Evolutionary conservation across 2,888 invertebrate genomes (phyloP).

Genomic region (Synergus japonicus): DNA sequence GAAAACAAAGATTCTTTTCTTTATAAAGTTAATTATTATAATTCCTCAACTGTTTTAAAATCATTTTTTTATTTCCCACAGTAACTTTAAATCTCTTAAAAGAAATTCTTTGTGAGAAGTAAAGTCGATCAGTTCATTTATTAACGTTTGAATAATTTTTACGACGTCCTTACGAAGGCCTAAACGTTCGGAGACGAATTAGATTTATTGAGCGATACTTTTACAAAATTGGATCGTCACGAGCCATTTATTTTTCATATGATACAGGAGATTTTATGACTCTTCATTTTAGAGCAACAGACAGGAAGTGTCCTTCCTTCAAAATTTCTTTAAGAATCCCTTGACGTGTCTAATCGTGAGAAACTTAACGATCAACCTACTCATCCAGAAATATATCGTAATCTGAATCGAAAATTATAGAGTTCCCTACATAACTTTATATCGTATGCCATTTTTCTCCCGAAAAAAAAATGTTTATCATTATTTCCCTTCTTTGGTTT

Average conservation of each 20-base stretch:
- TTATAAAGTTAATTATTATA: not conserved
- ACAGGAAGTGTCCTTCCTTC: conserved; percentile 15
- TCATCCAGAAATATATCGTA: not conserved
- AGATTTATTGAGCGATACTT: not conserved
- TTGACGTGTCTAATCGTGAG: conserved; percentile 1
- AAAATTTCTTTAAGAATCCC: not conserved
- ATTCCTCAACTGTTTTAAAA: not conserved
- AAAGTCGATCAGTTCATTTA: not conserved
- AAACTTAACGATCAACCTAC: not conserved
- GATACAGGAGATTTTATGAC: not conserved
- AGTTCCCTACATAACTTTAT: not conserved
- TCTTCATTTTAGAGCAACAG: not conserved
- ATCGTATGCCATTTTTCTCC: not conserved
- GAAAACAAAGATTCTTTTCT: not conserved
- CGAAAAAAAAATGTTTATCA: not conserved
- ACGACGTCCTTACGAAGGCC: not conserved
- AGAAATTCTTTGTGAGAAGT: not conserved
- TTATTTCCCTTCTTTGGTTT: not conserved
- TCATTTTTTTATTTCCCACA: not conserved
- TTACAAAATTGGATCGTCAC: conserved; percentile 16
- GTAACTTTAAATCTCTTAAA: not conserved
- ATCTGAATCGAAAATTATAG: not conserved
- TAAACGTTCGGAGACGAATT: not conserved
- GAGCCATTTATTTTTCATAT: conserved; percentile 12
- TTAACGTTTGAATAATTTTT: conserved; percentile 9